Evolutionary conservation across 2,888 invertebrate genomes (phyloP), one percentile per base, ranked within the genome.

Genomic region (Hirtodrosophila trivittata): DNA sequence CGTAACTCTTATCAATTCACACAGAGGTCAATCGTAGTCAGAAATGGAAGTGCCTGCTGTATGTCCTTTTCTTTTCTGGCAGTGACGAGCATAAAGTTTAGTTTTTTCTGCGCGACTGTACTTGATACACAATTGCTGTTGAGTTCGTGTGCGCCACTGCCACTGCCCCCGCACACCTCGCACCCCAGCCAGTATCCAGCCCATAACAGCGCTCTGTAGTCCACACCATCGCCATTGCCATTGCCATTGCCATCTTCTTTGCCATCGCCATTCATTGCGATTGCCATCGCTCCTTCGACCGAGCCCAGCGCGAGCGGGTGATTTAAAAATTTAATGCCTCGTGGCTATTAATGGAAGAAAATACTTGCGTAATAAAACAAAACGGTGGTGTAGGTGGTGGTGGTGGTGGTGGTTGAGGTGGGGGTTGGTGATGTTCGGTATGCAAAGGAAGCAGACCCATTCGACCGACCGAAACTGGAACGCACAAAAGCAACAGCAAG

Each of bases 321-420:
- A 80, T 86, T 86, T 86, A 87, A 82, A 82, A 82, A 86, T 82
- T 68, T 86, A 86, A 82, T 87, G 77, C 87, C 82, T 68, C 87
- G 77, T 70, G 87, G 87, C 82, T 82, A 82, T 87, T 82, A 82
- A 82, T 87, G 82, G 86, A 68, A 62, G 86, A 86, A 81, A 87
- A 87, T 86, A 69, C 86, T 81, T 81, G 84, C 73, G 77, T 76
- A 87, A 82, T 82, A 82, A 87, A 82, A 87, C 87, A 82, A 83
- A 87, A 70, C 73, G 73, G 37, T 41, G 42, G 43, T 51, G 50
- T 42, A 25, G 39, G 21, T 32, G 25, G 41, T 18, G 54, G 37
- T 16, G 9, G 35, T 21, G 39, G 56, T 10, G 47, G 30, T 32
- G 46, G 35, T 37, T 42, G 42, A 21, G 28, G 25, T 43, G n/a